Percentiles rank a stretch among this genome's conserved stretches.
Conservation (phyloP, 2,113 vertebrate species). For the Trochalopteron elliotii region DNA sequence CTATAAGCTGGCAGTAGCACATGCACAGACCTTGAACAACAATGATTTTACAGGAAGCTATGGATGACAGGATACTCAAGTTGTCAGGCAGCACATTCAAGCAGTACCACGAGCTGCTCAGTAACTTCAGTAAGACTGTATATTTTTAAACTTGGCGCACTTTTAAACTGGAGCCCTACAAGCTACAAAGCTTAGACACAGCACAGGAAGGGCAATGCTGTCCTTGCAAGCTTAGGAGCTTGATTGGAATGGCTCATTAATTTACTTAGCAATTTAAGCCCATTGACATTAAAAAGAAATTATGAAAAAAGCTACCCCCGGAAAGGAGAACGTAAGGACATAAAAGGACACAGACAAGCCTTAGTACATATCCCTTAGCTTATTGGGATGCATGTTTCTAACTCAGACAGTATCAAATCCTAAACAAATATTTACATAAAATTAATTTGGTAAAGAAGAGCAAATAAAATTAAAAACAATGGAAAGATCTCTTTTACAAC, state of each 20-base stretch:
- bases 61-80: not conserved
- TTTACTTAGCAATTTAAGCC: not conserved
- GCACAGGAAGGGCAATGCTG: not conserved
- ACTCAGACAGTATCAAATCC: not conserved
- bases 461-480: not conserved
- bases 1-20: not conserved
- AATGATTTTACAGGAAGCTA: not conserved
- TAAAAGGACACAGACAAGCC: not conserved
- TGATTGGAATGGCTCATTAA: not conserved
- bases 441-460: not conserved
- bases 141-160: not conserved
- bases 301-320: not conserved
- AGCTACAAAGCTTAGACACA: not conserved
- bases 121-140: not conserved
- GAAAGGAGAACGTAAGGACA: not conserved
- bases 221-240: not conserved
- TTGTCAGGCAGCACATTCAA: not conserved
- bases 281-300: not conserved
- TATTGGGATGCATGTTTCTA: not conserved
- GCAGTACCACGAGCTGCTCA: not conserved
- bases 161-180: not conserved
- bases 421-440: not conserved
- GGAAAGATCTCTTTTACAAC: not conserved
- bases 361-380: not conserved
- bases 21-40: not conserved